Conservation (phyloP, 2,888 invertebrate genomes). For the Lasioglossum malachurum region DNA sequence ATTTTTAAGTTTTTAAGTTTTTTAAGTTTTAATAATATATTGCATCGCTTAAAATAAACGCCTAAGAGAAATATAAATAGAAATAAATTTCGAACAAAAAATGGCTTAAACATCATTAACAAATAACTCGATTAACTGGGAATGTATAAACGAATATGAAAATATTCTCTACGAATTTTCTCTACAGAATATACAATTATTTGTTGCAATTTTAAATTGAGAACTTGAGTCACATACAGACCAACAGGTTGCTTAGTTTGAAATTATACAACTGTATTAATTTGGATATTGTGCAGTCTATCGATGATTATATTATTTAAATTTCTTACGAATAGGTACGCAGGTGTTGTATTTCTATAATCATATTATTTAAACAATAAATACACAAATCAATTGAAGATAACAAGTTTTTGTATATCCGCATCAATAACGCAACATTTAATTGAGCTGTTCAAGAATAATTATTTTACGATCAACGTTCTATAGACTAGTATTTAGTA, state of each 20-base stretch:
- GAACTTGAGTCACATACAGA: constrained; percentile 8
- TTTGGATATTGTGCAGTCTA: constrained; percentile 41
- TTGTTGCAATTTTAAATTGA: constrained; percentile 23
- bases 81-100: constrained; percentile 39
- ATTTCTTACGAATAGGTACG: constrained; percentile 37
- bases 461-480: constrained; percentile 45
- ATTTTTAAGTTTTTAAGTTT: no score
- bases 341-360: constrained; percentile 23
- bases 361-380: constrained; percentile 42
- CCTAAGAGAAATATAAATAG: constrained; percentile 34
- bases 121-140: constrained; percentile 43
- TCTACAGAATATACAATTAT: constrained; percentile 46
- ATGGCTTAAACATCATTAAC: constrained; percentile 8
- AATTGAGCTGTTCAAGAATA: constrained; percentile 26
- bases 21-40: no score
- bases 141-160: constrained; percentile 65
- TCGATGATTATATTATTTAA: constrained; percentile 34
- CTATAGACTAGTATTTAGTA: constrained; percentile 46
- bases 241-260: constrained; percentile 10
- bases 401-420: constrained; percentile 4
- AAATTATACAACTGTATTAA: constrained; percentile 23
- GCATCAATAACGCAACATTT: constrained; percentile 1
- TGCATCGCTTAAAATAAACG: constrained; percentile 13
- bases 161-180: constrained; percentile 24
- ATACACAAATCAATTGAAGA: constrained; percentile 11